A percentile compares a stretch with the other conserved stretches of the same genome.
Conservation (phyloP, 2,113 vertebrate genomes). For the Procavia capensis region DNA sequence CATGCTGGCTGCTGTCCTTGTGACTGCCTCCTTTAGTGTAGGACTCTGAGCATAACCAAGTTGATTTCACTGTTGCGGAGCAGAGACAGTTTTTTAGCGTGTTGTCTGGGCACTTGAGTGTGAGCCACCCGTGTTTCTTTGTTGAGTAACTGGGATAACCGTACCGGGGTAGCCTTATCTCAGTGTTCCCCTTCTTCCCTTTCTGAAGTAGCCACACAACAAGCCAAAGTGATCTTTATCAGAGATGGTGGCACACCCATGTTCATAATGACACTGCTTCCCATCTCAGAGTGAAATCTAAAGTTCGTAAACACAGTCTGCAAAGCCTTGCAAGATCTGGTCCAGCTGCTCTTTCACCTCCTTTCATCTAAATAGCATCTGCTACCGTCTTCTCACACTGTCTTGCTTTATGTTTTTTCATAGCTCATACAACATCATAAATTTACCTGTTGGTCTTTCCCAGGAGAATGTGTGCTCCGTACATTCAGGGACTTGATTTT, state of each 20-base stretch:
- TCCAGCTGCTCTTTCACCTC: not conserved
- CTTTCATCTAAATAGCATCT: not conserved
- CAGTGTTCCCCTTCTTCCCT: not conserved
- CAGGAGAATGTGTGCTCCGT: not conserved
- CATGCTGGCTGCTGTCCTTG: not conserved
- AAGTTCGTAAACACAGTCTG: not conserved
- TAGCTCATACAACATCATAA: not conserved
- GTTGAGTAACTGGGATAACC: not conserved
- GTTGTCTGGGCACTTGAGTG: not conserved
- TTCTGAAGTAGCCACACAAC: not conserved
- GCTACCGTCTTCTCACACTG: not conserved
- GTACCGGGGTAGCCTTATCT: too few species aligned
- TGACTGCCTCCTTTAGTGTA: not conserved
- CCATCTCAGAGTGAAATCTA: not conserved
- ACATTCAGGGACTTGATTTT: not conserved
- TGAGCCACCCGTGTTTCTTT: not conserved
- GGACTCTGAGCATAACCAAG: not conserved
- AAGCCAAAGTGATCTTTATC: not conserved
- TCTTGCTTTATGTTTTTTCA: not conserved
- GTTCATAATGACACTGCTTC: not conserved
- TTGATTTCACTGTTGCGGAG: not conserved
- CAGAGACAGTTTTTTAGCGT: not conserved
- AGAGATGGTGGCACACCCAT: not conserved
- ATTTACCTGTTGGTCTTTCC: not conserved
- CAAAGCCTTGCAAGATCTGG: not conserved